Evolutionary conservation across 2,797 vertebrate species (phyloP), one percentile per base, ranked within the genome.

Genomic region (Hozukius guyotensis): DNA sequence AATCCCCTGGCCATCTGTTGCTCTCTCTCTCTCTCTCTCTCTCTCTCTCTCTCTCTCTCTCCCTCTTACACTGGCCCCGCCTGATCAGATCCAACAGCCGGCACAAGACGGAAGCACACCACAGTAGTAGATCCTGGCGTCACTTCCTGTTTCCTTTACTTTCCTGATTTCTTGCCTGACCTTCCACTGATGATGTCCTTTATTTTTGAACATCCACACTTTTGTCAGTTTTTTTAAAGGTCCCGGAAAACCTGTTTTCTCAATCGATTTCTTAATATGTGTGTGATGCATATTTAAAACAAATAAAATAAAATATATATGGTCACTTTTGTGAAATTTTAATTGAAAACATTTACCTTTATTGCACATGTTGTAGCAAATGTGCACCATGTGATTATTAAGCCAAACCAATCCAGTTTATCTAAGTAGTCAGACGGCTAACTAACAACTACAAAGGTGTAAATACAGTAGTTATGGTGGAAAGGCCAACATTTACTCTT

Each of bases 1-100:
- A 96, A 96, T 96, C 95, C 94, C 80, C 70, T 74, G 77, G 82
- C 96, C 95, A 96, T 96, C 96, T 96, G 95, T 91, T 95, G 76
- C 87, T 80, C 90, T 63, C 85, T 66, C 80, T 55, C 70, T 56
- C 75, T 34, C 63, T 72, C 59, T 71, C 77, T 60, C 63, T 49
- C 59, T 49, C 78, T 34, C 31, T 52, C 46, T 68, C 49, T 16
- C 70, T 8, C 64, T 16, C 81, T 46, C 56, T 10, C 59, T 5
- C 63, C 8, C 24, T 16, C 36, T 46, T 31, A 38, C 57, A 11
- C 63, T 57, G 32, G 25, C 78, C 76, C 72, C 78, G 65, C 80
- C 83, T 81, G 80, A 31, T 73, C 79, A 72, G 6, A 81, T 83
- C 53, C 85, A 81, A 20, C 67, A 84, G 62, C 64, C 42, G 72